A percentile compares a stretch with the other conserved stretches of the same genome.
Conservation (phyloP, 2,113 vertebrate species). For the Ellobius talpinus region DNA sequence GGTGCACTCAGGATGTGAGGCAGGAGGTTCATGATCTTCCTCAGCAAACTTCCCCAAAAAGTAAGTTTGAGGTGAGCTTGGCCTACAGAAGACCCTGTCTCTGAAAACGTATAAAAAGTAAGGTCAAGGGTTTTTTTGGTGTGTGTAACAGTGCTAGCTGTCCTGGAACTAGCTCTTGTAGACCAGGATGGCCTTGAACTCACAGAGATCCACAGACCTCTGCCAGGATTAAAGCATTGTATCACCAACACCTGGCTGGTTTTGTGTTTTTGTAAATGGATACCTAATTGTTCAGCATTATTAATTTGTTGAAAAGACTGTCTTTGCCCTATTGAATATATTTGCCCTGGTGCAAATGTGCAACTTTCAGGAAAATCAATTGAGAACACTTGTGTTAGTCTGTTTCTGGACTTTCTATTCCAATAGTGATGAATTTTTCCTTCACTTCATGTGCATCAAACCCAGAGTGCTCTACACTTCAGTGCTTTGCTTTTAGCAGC, state of each 20-base stretch:
- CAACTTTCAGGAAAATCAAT: neutral
- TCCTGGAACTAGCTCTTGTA: too few species aligned
- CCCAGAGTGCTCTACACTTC: neutral
- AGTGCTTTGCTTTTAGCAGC: neutral
- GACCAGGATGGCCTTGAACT: too few species aligned
- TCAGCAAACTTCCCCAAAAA: neutral
- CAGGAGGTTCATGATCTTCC: neutral
- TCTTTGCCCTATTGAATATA: neutral
- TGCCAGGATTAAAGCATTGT: too few species aligned
- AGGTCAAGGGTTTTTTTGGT: neutral
- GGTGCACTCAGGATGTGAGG: too few species aligned
- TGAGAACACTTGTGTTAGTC: neutral
- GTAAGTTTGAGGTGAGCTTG: neutral
- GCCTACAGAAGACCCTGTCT: neutral
- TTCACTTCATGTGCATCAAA: neutral
- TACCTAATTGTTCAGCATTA: neutral
- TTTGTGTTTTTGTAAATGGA: neutral
- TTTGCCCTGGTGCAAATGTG: neutral
- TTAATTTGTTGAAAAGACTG: neutral
- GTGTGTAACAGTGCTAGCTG: too few species aligned
- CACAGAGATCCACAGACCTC: too few species aligned
- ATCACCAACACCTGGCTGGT: too few species aligned
- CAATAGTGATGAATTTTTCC: neutral
- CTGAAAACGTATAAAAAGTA: neutral
- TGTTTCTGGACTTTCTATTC: neutral